These are phyloP conservation scores for Apostichopus parvimensis DNA, from an alignment of 35 echinoderm and acorn worm species.

Conservation along the genomic window DNA sequence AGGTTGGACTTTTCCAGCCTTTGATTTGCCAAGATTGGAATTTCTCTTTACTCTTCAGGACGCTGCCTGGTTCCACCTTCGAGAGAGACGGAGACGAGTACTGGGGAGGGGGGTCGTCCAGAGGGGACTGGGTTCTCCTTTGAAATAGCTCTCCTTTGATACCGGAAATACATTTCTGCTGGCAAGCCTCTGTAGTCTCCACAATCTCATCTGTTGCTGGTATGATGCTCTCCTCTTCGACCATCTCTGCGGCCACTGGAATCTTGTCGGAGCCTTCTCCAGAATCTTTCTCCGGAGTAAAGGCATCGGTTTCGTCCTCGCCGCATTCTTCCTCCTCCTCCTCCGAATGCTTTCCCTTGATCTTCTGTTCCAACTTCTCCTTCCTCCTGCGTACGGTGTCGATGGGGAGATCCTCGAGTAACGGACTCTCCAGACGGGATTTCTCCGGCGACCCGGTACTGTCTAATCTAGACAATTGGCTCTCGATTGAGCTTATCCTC, in stretches of 20 bases:
- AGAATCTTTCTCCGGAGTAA: background rate
- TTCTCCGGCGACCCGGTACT: constrained; percentile 49
- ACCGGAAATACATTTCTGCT: background rate
- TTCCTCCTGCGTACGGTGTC: constrained; percentile 16
- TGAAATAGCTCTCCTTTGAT: constrained; percentile 25
- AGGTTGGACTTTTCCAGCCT: constrained; percentile 55
- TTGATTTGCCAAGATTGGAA: constrained; percentile 53
- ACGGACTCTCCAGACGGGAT: background rate
- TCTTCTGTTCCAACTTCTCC: constrained; percentile 35
- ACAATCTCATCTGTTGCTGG: background rate
- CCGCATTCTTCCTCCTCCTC: background rate
- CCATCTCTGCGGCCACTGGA: background rate
- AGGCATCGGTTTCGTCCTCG: background rate
- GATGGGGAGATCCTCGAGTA: constrained; percentile 23
- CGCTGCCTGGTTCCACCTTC: constrained; percentile 28
- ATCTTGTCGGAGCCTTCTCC: background rate
- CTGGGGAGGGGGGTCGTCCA: background rate
- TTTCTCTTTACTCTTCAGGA: constrained; percentile 47
- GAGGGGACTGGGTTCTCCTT: background rate
- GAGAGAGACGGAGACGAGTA: constrained; percentile 19
- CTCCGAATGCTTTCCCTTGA: constrained; percentile 7
- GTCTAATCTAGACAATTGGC: constrained; percentile 31
- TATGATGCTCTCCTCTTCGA: background rate
- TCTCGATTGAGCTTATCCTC: constrained; percentile 35
- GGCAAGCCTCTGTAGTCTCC: background rate